phyloP scores from a whole-genome alignment of 1,140 invertebrate species.

The Zaprionus nigranus region DNA sequence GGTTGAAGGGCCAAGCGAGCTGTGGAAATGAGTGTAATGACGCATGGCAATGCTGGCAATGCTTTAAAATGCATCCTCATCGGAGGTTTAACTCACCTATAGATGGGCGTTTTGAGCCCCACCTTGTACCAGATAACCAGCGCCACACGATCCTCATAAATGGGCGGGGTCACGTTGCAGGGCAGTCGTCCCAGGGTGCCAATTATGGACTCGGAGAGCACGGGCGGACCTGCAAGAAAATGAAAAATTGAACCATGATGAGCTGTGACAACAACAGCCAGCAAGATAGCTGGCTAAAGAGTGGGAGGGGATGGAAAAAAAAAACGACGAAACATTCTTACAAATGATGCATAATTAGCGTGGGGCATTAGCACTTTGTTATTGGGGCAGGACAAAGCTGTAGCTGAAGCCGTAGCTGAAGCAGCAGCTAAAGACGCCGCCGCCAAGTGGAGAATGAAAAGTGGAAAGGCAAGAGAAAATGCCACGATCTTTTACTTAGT shows the following conservation, averaged over 20 bases:
- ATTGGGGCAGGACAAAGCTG: conserved; percentile 54
- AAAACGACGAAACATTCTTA: conserved; percentile 54
- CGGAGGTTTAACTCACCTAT: conserved; percentile 88
- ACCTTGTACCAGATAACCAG: conserved; percentile 95
- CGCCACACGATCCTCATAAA: conserved; percentile 90
- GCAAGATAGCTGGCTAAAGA: not conserved
- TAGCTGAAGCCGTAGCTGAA: conserved; percentile 21
- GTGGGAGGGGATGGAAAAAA: not conserved
- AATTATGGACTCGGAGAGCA: conserved; percentile 89
- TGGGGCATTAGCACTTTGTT: conserved; percentile 80
- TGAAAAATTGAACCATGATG: conserved; percentile 47
- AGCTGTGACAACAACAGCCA: conserved; percentile 42
- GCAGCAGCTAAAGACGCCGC: conserved; percentile 29
- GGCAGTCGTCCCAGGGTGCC: conserved; percentile 91
- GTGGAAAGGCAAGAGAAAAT: conserved; percentile 46
- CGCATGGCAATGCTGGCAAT: not conserved
- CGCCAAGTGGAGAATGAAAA: conserved; percentile 28
- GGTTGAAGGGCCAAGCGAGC: conserved; percentile 34
- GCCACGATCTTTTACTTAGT: conserved; percentile 72
- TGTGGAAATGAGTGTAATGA: conserved; percentile 19
- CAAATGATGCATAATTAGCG: conserved; percentile 81
- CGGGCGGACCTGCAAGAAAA: conserved; percentile 86
- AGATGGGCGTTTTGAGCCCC: conserved; percentile 90
- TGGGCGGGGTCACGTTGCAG: conserved; percentile 91
- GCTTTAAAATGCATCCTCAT: not conserved